Conservation (phyloP, 2,797 vertebrate genomes). For the Karalla daura region DNA sequence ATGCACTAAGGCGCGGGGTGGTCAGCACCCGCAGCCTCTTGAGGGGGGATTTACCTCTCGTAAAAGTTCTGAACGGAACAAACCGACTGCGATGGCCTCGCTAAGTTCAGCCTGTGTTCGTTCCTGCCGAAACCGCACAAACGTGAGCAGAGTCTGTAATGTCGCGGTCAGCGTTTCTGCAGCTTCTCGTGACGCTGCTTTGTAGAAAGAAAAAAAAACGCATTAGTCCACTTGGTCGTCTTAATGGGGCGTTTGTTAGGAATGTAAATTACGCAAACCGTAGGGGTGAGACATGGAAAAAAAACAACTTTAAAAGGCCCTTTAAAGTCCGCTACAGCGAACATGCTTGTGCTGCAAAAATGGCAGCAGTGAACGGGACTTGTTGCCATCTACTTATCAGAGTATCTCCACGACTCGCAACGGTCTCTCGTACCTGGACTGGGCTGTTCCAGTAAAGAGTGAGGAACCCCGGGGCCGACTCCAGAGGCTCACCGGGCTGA, state of each 20-base stretch:
- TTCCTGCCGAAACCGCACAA: no score
- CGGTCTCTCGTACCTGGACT: constrained; percentile 2
- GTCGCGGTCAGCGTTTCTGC: neutral
- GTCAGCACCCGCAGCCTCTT: no score
- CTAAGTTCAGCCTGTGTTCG: no score
- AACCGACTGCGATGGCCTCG: no score
- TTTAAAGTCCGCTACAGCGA: neutral
- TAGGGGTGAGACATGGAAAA: neutral
- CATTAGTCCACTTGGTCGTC: neutral
- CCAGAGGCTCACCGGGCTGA: neutral
- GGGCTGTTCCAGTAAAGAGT: neutral
- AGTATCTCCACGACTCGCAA: neutral
- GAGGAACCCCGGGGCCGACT: neutral
- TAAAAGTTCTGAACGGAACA: no score
- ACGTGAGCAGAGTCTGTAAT: neutral
- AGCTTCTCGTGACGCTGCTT: neutral
- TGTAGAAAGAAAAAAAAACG: neutral
- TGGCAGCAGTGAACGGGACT: constrained; percentile 6
- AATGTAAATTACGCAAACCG: neutral
- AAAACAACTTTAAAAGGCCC: neutral
- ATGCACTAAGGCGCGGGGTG: constrained; percentile 3
- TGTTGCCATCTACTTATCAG: neutral
- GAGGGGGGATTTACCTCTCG: no score
- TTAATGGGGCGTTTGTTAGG: neutral
- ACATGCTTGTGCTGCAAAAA: constrained; percentile 4